A percentile compares a stretch with the other conserved stretches of the same genome.
phyloP scores from a whole-genome alignment of 2,113 vertebrate genomes.

The Trinectes maculatus region DNA sequence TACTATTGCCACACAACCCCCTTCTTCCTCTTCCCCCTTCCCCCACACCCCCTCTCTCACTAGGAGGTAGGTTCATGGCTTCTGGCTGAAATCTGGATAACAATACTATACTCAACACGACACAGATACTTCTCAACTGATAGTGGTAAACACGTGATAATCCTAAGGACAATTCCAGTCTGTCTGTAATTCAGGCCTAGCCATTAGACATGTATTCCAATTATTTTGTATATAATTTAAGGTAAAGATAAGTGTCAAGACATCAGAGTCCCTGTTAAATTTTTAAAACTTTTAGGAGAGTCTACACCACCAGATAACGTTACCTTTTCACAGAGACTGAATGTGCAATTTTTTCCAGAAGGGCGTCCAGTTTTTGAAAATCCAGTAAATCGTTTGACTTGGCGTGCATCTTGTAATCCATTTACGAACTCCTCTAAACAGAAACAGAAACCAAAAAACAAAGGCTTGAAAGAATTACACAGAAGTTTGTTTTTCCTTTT shows the following conservation, averaged over 20 bases:
- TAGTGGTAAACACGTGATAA: constrained; percentile 29
- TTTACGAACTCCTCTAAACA: constrained; percentile 70
- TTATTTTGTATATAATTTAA: neutral
- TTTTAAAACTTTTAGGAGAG: constrained; percentile 22
- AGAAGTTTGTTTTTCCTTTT: constrained; percentile 65
- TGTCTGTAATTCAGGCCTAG: constrained; percentile 11
- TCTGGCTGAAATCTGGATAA: constrained; percentile 67
- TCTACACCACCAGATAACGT: constrained; percentile 45
- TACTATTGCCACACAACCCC: constrained; percentile 55
- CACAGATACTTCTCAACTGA: constrained; percentile 28
- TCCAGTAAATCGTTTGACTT: constrained; percentile 86
- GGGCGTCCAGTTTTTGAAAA: constrained; percentile 86
- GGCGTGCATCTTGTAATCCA: constrained; percentile 87
- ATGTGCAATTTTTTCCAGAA: constrained; percentile 86
- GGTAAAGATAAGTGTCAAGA: neutral
- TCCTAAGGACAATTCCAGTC: constrained; percentile 32
- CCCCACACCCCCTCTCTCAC: constrained; percentile 57
- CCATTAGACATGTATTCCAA: constrained; percentile 7
- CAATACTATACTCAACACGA: constrained; percentile 62
- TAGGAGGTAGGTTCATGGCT: constrained; percentile 72
- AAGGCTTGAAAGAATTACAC: constrained; percentile 33
- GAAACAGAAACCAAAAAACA: constrained; percentile 67
- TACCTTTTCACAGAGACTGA: constrained; percentile 85
- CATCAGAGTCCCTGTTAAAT: neutral
- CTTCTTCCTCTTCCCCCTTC: constrained; percentile 62